Evolutionary conservation across 2,113 vertebrate genomes (phyloP), one percentile per base, ranked within the genome.

Genomic region (Proteles cristata): DNA sequence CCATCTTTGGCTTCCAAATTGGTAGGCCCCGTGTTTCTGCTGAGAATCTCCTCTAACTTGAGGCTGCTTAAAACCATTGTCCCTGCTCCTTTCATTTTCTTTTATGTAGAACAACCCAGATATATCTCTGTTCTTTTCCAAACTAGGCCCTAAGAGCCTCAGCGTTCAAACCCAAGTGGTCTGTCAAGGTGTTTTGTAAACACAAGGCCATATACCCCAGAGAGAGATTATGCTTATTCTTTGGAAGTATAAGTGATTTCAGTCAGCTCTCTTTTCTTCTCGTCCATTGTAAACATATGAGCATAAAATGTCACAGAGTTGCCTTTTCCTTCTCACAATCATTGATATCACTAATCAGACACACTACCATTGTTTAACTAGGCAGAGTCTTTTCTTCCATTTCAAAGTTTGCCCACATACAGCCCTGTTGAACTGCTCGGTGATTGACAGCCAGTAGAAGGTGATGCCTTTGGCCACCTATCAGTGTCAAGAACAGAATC

Each of bases 261-360:
- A 73, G 66, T 87, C 39, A 88, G 50, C 93, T 97, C 81, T 94
- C 33, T 76, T 88, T 93, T 68, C 1, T 7, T 19, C 3, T 4
- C 61, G n/a, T 85, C 79, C 88, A 66, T 85, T 96, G 58, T 33
- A 95, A 95, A 97, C 94, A 76, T 1, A 66, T 3, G 31, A 92
- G 68, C 80, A 96, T 88, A 90, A 94, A 93, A 85, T 95, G 88
- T 91, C 93, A 89, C 93, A 26, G 77, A 85, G 15, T 85, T 79
- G 79, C 31, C 65, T 61, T 92, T 93, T n/a, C 14, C 48, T 93
- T 69, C 48, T 93, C 19, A 81, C 1, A 15, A 43, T 97, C 73
- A 77, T 35, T 31, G 43, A 93, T 86, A 50, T 66, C 68, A 65
- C 73, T 63, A 86, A 55, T 43, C 80, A 97, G 76, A 95, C 69